Conservation (phyloP, 1,140 invertebrate genomes). For the Muscidifurax raptorellus region DNA sequence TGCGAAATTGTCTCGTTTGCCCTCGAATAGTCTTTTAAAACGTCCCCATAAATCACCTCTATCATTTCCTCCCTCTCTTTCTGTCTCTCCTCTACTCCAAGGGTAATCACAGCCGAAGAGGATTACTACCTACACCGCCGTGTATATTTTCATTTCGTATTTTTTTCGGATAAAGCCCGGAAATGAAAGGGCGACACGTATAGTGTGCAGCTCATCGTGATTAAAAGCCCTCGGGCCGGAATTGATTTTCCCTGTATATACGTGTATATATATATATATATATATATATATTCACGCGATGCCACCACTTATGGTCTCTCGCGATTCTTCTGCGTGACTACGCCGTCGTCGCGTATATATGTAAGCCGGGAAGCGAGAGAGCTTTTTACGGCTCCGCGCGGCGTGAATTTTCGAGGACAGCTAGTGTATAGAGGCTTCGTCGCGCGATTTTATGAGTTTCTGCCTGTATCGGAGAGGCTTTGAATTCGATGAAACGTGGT, state of each 20-base stretch:
- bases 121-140: background rate
- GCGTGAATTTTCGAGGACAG: background rate
- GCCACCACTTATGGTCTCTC: background rate
- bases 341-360: too few species aligned
- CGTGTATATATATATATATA: too few species aligned
- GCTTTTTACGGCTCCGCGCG: background rate
- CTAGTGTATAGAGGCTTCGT: background rate
- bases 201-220: constrained; percentile 42
- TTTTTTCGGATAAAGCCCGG: constrained; percentile 33
- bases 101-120: constrained; percentile 2
- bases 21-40: background rate
- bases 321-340: background rate
- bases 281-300: background rate
- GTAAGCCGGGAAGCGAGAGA: background rate
- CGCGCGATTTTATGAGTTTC: background rate
- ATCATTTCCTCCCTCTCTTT: background rate
- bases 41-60: constrained; percentile 11
- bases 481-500: background rate
- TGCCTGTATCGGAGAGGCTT: background rate
- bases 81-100: background rate
- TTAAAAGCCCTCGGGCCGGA: constrained; percentile 63
- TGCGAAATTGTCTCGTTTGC: background rate
- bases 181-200: constrained; percentile 58
- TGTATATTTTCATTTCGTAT: background rate
- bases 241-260: constrained; percentile 59